Base-by-base conservation (phyloP, 2,888 invertebrate genomes). In the Aphrophora alni region DNA sequence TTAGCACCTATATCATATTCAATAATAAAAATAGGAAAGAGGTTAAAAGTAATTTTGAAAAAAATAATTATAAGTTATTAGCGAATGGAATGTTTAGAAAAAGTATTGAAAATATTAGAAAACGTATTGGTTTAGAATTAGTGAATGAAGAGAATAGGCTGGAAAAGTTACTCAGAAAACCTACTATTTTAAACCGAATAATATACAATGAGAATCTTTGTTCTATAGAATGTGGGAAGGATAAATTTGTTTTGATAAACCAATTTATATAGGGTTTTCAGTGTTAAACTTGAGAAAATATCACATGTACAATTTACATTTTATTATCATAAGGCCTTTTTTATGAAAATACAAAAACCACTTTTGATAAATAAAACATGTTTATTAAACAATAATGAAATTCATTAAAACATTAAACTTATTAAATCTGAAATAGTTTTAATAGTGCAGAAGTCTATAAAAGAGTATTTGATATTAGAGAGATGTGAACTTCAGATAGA, bases 1-100 rank as follows among this genome's bases (percentile, higher is more conserved):
- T n/a, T n/a, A n/a, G n/a, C n/a, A n/a, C n/a, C n/a, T 86, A 85
- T 81, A 83, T 86, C 38, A 82, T 83, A 77, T 80, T 84, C 74
- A 85, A 83, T 74, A 82, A 77, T n/a, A 25, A 44, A 10, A 77
- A 74, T 17, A 38, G 82, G 33, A 75, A 51, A 70, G 24, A 59
- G 12, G 81, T 82, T 12, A 79, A 25, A 17, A 81, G 77, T 28
- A 25, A 82, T 14, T 84, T 84, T 71, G 82, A 84, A 21, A 82
- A 83, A 71, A 80, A 83, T 33, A 83, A 83, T 69, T 84, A 75
- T 74, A 84, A 85, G 76, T 73, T 84, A 8, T 74, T 85, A 74
- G 83, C 82, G 74, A 83, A 84, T 84, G 0, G 84, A 84, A 76
- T 83, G 82, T 3, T 82, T 83, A 79, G 84, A 84, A 78, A 84